phyloP scores from a whole-genome alignment of 2,888 invertebrate species.

The Eucera pruinosa region DNA sequence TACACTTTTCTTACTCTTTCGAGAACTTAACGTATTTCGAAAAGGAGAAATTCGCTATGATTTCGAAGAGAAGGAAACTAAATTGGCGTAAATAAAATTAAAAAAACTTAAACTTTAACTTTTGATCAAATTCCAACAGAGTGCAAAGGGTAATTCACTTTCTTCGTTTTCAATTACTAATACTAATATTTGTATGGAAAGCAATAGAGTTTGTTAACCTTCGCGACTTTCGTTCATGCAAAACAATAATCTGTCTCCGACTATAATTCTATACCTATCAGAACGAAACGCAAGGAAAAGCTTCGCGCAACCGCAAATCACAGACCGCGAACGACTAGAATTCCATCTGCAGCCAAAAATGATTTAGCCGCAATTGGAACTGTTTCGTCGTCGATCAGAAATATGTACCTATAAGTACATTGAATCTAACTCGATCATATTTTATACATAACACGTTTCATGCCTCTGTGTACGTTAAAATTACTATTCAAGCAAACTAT shows the following conservation, averaged over 20 bases:
- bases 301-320: conserved; percentile 14
- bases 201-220: not conserved
- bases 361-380: conserved; percentile 16
- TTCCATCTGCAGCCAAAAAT: conserved; percentile 11
- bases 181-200: not conserved
- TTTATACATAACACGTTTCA: not conserved
- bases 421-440: not conserved
- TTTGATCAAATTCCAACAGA: too few species aligned
- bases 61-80: too few species aligned
- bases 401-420: conserved; percentile 1
- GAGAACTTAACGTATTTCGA: too few species aligned
- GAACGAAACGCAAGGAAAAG: conserved; percentile 3
- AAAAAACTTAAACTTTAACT: too few species aligned
- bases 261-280: conserved; percentile 5
- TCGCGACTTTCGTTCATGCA: not conserved
- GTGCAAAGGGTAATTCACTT: too few species aligned
- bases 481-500: not conserved
- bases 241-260: not conserved
- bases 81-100: too few species aligned
- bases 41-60: too few species aligned
- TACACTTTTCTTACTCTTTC: too few species aligned
- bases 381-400: conserved; percentile 2
- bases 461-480: not conserved
- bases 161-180: too few species aligned
- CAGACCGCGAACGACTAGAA: conserved; percentile 21